A percentile compares a stretch with the other conserved stretches of the same genome.
Conservation (phyloP, 53 echinoderm and acorn worm species). For the Patiria pectinifera region DNA sequence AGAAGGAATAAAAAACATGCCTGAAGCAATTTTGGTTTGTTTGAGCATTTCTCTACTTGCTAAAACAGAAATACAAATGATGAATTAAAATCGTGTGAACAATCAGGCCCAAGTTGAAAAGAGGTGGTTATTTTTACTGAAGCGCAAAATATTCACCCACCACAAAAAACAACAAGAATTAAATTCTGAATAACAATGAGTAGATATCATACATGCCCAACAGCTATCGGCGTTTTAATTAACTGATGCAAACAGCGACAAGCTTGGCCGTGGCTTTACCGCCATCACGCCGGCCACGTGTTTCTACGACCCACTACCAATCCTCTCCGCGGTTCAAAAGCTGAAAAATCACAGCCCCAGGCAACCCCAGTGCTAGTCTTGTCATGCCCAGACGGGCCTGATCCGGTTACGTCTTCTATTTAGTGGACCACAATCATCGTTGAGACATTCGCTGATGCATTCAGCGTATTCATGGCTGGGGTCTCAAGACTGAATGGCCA, state of each 20-base stretch:
- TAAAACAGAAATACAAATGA: no score
- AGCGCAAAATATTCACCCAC: neutral
- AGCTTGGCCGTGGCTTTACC: neutral
- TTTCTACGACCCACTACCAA: neutral
- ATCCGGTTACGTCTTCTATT: slow-evolving; percentile 51
- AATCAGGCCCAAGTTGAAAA: no score
- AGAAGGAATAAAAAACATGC: no score
- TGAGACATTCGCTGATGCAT: slow-evolving; percentile 17
- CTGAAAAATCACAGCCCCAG: slow-evolving; percentile 50
- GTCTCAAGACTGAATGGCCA: neutral
- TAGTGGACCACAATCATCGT: neutral
- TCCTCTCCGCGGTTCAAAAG: slow-evolving; percentile 15
- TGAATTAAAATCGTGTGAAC: no score
- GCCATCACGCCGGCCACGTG: slow-evolving; percentile 43
- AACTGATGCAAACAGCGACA: slow-evolving; percentile 26
- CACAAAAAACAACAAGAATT: neutral
- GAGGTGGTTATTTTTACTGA: neutral
- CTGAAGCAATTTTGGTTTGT: no score
- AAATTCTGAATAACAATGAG: neutral
- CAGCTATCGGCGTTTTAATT: slow-evolving; percentile 65
- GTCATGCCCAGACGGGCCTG: slow-evolving; percentile 24
- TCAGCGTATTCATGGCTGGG: slow-evolving; percentile 53
- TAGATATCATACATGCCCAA: slow-evolving; percentile 13
- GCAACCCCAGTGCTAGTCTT: slow-evolving; percentile 8
- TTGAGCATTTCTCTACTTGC: no score